phyloP scores from a whole-genome alignment of 2,888 invertebrate genomes.

The Noctuana brunneofusca region DNA sequence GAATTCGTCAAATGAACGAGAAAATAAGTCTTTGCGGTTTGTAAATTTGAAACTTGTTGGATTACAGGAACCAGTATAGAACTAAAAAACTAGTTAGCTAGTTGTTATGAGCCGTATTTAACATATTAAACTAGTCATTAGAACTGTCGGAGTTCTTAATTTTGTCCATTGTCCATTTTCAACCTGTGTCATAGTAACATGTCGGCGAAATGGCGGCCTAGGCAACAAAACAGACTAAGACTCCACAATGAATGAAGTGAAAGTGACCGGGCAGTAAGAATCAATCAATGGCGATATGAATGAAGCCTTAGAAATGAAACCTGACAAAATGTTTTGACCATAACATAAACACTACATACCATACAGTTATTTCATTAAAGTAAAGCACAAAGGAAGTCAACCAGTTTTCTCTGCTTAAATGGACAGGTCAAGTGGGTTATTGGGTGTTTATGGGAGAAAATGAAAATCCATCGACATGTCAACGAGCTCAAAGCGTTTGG shows the following conservation, averaged over 20 bases:
- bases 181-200: conserved; percentile 26
- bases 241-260: conserved; percentile 46
- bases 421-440: conserved; percentile 43
- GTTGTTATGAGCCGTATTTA: conserved; percentile 10
- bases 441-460: conserved; percentile 34
- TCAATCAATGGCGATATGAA: conserved; percentile 46
- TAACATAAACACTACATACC: conserved; percentile 38
- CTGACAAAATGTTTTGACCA: conserved; percentile 43
- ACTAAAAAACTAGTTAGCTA: not conserved
- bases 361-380: conserved; percentile 34
- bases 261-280: conserved; percentile 51
- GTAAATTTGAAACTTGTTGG: not conserved
- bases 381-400: conserved; percentile 43
- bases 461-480: conserved; percentile 32
- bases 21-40: not conserved
- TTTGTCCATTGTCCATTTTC: conserved; percentile 21
- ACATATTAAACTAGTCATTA: conserved; percentile 15
- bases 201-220: conserved; percentile 19
- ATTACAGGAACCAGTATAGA: not conserved
- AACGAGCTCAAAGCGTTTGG: conserved; percentile 11
- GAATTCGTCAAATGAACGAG: not conserved
- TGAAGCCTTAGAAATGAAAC: conserved; percentile 37
- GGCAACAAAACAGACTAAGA: conserved; percentile 21
- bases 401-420: conserved; percentile 53
- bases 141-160: conserved; percentile 17